These are phyloP conservation scores for Gymnoscopelus braueri DNA, from an alignment of 2,797 vertebrate species.

Conservation along the genomic window DNA sequence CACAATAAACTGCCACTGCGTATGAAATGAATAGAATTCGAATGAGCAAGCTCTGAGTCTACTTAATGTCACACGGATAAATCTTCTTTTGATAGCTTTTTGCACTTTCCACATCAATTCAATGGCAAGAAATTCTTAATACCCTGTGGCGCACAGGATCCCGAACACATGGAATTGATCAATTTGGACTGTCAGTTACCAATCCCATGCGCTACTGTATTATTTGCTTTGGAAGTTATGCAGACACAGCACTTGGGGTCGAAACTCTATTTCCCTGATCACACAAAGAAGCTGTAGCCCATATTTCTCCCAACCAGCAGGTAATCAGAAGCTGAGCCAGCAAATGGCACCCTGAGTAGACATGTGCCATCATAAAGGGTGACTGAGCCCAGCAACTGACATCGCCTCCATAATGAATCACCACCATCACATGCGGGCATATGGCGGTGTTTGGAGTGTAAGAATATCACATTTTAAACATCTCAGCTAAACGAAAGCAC, in stretches of 20 bases:
- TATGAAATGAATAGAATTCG: background rate
- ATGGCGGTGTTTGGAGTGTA: conserved; percentile 44
- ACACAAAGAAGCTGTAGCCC: conserved; percentile 23
- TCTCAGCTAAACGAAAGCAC: conserved; percentile 44
- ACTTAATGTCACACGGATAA: no score
- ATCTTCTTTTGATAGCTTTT: conserved; percentile 14
- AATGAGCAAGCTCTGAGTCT: no score
- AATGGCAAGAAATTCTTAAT: conserved; percentile 13
- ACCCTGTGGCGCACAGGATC: conserved; percentile 24
- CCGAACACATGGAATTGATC: conserved; percentile 15
- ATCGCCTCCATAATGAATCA: conserved; percentile 52
- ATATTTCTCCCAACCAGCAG: background rate
- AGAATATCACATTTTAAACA: conserved; percentile 50
- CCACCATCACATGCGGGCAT: conserved; percentile 26
- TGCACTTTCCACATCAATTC: conserved; percentile 38
- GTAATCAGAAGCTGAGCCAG: conserved; percentile 42
- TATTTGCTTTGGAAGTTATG: conserved; percentile 41
- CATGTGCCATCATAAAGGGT: conserved; percentile 44
- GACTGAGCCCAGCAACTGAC: conserved; percentile 34
- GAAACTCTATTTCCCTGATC: conserved; percentile 48
- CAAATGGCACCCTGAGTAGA: conserved; percentile 41
- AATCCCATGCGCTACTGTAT: conserved; percentile 34
- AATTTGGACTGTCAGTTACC: conserved; percentile 24
- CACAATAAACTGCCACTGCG: conserved; percentile 48
- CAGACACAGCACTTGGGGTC: conserved; percentile 28